Base-by-base conservation (phyloP, 1,140 invertebrate species). In the Drosophila nebulosa region DNA sequence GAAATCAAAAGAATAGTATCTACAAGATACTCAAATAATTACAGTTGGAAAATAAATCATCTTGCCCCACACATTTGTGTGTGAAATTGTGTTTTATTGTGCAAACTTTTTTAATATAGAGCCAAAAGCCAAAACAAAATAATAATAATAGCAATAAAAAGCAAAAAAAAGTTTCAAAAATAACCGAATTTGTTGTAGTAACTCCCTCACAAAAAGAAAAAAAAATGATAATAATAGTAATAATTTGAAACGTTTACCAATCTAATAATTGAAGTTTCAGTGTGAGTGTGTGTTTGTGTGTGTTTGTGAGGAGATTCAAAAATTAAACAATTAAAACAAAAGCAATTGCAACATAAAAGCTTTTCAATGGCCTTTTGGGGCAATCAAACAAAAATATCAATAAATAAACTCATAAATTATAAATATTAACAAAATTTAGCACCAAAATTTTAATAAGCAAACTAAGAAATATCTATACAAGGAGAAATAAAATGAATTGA, bases 61-160 rank as follows among this genome's bases (percentile, higher is more conserved):
- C 39, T 46, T 46, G 39, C 39, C 16, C 18, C 16, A 46, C 24
- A 56, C 2, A 16, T 14, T 50, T 51, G 42, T 27, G 4, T 7
- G 22, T 30, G 62, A n/a, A n/a, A n/a, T n/a, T n/a, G 35, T 35
- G 35, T 12, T 36, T 46, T 51, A 32, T 67, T 74, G 72, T 68
- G 71, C 69, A 75, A 75, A 61, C 24, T 26, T 74, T 74, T 68
- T 32, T 32, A 10, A 74, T 67, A 30, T 16, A 16, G 64, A 74
- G 64, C 55, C 53, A 52, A 73, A 59, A 73, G 51, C 26, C 72
- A 62, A 74, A 75, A 52, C 42, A 51, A 46, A 46, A 39, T 26
- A 27, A 64, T 56, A 46, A 39, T 26, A 27, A 64, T 67, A 57
- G 30, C 18, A 32, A 32, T 53, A 57, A 63, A 26, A 52, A 64